A percentile compares a stretch with the other conserved stretches of the same genome.
These are phyloP conservation scores for Anthonomus grandis DNA, from an alignment of 1,140 invertebrate species.

Conservation along the genomic window DNA sequence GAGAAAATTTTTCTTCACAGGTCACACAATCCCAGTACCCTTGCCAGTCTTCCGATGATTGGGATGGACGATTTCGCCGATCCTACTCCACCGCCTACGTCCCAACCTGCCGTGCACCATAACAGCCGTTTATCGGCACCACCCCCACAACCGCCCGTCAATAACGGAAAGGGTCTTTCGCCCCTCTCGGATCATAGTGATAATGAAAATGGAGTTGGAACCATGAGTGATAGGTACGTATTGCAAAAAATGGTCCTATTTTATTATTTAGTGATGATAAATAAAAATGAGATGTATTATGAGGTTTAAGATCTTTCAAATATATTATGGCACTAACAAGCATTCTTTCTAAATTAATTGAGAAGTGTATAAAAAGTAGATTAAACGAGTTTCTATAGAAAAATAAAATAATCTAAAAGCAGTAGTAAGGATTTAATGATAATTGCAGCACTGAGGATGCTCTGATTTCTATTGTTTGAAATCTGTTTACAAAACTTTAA, in stretches of 20 bases:
- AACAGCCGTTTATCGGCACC: slow-evolving; percentile 14
- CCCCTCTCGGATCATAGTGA: slow-evolving; percentile 31
- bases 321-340: too few relatives aligned
- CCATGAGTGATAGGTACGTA: slow-evolving; percentile 40
- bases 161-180: slow-evolving; percentile 19
- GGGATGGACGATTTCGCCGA: slow-evolving; percentile 59
- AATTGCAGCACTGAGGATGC: too few relatives aligned
- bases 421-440: too few relatives aligned
- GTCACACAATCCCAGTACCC: slow-evolving; percentile 54
- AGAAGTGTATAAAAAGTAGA: too few relatives aligned
- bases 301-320: too few relatives aligned
- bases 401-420: too few relatives aligned
- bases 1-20: slow-evolving; percentile 34
- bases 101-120: slow-evolving; percentile 11
- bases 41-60: slow-evolving; percentile 75
- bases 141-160: slow-evolving; percentile 1
- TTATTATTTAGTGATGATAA: neutral
- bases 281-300: neutral
- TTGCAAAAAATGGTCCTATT: neutral
- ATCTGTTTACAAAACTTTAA: too few relatives aligned
- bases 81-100: slow-evolving; percentile 33
- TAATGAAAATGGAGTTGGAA: slow-evolving; percentile 38
- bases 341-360: too few relatives aligned
- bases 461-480: too few relatives aligned
- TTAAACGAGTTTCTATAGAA: too few relatives aligned